phyloP scores from a whole-genome alignment of 2,888 invertebrate genomes.

The Dermolepida albohirtum region DNA sequence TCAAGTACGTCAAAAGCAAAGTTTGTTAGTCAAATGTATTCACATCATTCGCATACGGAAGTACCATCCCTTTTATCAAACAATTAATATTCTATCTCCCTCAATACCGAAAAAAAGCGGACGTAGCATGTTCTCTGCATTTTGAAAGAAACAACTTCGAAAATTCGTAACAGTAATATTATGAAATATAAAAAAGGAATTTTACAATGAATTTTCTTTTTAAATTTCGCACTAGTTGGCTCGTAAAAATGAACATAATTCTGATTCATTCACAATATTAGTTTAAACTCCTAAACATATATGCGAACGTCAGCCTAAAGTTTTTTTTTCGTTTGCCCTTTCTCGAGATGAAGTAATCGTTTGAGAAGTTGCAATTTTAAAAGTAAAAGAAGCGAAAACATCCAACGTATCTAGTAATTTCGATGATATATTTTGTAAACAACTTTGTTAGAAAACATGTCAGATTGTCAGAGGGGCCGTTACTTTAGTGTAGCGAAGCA shows the following conservation, averaged over 20 bases:
- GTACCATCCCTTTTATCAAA: constrained; percentile 17
- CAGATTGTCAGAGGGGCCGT: not conserved
- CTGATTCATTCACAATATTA: no score
- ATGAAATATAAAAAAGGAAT: no score
- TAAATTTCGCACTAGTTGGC: no score
- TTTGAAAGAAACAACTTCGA: not conserved
- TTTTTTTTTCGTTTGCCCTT: no score
- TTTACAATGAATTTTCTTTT: no score
- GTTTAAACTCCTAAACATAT: no score
- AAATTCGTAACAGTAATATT: no score
- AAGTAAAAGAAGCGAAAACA: no score
- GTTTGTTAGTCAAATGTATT: constrained; percentile 21
- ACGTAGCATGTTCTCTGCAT: not conserved
- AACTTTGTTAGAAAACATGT: constrained; percentile 11
- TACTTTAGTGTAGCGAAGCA: constrained; percentile 7
- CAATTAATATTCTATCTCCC: constrained; percentile 20
- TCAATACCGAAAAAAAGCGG: constrained; percentile 3
- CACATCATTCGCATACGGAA: constrained; percentile 2
- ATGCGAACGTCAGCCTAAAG: no score
- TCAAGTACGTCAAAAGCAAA: constrained; percentile 19
- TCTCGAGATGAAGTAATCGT: no score
- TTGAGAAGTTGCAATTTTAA: no score
- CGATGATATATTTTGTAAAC: constrained; percentile 17
- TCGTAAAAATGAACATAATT: no score
- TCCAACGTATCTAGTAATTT: not conserved